Evolutionary conservation across 2,797 vertebrate species (phyloP).

Genomic region (Peromyscus attwateri): DNA sequence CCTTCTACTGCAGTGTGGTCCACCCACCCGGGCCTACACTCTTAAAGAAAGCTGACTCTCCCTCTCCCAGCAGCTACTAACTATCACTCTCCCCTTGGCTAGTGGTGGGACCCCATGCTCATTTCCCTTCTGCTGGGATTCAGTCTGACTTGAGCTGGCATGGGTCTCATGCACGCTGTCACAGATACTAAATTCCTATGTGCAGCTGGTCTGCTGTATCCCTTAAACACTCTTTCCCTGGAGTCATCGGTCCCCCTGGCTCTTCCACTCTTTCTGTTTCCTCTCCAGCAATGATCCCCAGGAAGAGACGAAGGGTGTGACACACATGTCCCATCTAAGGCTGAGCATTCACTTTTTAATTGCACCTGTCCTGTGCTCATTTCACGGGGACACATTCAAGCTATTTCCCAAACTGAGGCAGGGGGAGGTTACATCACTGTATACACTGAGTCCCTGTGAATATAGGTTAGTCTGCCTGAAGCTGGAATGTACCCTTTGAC

Average conservation of each 20-base stretch:
- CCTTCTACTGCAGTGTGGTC: background rate
- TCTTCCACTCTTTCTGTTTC: background rate
- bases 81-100: background rate
- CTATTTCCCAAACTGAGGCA: background rate
- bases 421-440: background rate
- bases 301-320: background rate
- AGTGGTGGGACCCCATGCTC: too few relatives aligned
- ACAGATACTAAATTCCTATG: background rate
- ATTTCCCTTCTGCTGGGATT: background rate
- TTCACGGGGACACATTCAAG: rapidly evolving
- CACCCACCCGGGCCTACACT: background rate
- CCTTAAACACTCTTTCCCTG: background rate
- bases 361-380: background rate
- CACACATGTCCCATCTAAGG: background rate
- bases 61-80: background rate
- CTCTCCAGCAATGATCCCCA: background rate
- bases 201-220: background rate
- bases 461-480: background rate
- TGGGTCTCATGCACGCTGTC: background rate
- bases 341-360: background rate
- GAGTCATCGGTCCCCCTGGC: background rate
- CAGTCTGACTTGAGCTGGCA: background rate
- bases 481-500: background rate
- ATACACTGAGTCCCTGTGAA: background rate
- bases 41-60: background rate